Percentiles rank a stretch among this genome's conserved stretches.
These are phyloP conservation scores for Amniataba percoides DNA, from an alignment of 2,797 vertebrate genomes.

Conservation along the genomic window DNA sequence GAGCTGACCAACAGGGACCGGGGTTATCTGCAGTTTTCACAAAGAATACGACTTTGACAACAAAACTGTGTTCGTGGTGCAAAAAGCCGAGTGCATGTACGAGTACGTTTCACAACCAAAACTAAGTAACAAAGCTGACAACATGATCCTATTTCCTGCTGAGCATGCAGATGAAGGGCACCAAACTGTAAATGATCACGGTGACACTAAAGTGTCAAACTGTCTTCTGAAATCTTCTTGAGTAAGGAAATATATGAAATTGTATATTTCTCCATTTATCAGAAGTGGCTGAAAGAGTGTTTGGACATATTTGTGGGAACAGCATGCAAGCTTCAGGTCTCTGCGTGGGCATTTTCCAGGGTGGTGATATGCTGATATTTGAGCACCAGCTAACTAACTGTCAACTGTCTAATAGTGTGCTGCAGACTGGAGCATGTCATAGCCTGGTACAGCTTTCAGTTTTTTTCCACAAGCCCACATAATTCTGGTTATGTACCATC, in stretches of 20 bases:
- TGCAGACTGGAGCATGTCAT: background rate
- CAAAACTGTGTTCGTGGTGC: conserved; percentile 15
- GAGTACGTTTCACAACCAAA: background rate
- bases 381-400: conserved; percentile 1
- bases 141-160: background rate
- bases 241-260: background rate
- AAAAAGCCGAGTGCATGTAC: conserved; percentile 3
- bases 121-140: conserved; percentile 14
- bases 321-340: background rate
- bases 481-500: background rate
- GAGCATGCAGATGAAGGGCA: conserved; percentile 20
- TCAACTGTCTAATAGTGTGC: background rate
- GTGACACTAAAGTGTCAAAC: background rate
- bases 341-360: background rate
- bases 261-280: background rate
- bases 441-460: background rate
- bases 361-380: too few species aligned
- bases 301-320: background rate
- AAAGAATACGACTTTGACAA: conserved; percentile 36
- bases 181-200: conserved; percentile 7
- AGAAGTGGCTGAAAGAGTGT: background rate
- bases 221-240: background rate
- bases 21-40: conserved; percentile 54
- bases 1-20: conserved; percentile 48
- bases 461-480: background rate